Evolutionary conservation across 2,113 vertebrate species (phyloP).

Genomic region (Actinemys pallida): DNA sequence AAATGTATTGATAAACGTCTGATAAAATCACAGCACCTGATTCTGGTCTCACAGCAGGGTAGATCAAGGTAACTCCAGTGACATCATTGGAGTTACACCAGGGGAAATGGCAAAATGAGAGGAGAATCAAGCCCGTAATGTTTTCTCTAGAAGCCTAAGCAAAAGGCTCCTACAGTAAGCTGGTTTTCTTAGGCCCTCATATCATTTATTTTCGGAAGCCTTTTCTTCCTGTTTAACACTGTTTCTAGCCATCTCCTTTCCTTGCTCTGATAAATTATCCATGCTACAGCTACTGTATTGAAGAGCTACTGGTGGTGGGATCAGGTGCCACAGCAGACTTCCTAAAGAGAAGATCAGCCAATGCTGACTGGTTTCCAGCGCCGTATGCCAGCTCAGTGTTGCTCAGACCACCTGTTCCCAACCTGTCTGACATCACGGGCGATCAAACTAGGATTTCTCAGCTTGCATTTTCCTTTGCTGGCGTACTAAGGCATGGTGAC

Average conservation of each 20-base stretch:
- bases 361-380: neutral
- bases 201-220: neutral
- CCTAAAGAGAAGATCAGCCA: neutral
- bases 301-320: neutral
- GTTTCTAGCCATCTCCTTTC: neutral
- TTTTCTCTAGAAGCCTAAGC: neutral
- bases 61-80: conserved; percentile 23
- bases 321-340: neutral
- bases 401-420: neutral
- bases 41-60: neutral
- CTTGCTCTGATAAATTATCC: neutral
- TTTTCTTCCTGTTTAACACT: neutral
- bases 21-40: conserved; percentile 37
- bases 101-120: neutral
- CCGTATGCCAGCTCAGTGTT: accelerated
- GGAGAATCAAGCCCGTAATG: conserved; percentile 28
- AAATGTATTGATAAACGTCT: conserved; percentile 61
- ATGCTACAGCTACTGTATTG: neutral
- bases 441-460: neutral
- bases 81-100: neutral
- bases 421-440: accelerated
- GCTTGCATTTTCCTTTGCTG: neutral
- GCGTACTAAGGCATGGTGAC: neutral
- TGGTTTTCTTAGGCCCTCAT: conserved; percentile 13
- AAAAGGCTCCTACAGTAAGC: neutral